Base-by-base conservation (phyloP, 2,113 vertebrate genomes). In the Zosterops japonicus region DNA sequence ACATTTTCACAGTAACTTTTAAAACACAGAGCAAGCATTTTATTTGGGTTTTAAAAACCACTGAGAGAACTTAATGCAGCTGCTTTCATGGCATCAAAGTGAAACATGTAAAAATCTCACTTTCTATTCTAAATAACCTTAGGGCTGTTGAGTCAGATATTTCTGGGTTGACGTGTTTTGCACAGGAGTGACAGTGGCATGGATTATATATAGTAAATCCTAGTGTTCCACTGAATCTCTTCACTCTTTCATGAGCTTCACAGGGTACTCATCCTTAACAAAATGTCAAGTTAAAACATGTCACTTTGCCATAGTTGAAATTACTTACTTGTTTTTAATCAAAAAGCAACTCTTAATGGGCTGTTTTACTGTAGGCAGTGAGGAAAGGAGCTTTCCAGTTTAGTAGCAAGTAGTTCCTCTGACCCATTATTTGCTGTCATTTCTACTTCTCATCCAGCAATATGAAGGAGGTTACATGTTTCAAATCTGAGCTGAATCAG, bases 231-330 rank as follows among this genome's bases (percentile, higher is more conserved):
- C 44, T 94, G 94, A 96, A 97, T 95, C 96, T 95, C 90, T 97
- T 98, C 85, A 94, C 69, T 96, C 95, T 98, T 97, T 96, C 95
- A 94, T 93, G 96, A 97, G 91, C 95, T 97, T 97, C 64, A 52
- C 96, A 97, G 94, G 47, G 70, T 96, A 89, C 80, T 96, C 95
- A 96, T 97, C 95, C 92, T 96, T 97, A 96, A 94, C 83, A 97
- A 96, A 97, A 95, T 84, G 96, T 97, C 98, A 98, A 92, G 97
- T 98, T 98, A 94, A 98, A 98, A 97, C 97, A 97, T 97, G 97
- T 97, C 97, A 97, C 91, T 97, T 97, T 95, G 44, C 96, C 46
- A 21, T 91, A 94, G 94, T 81, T 96, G 87, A 94, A 97, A 94
- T 96, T 97, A 92, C 95, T 92, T 97, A 88, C 95, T 95, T 98